phyloP scores from a whole-genome alignment of 2,113 vertebrate species.

The Glaucidium brasilianum region DNA sequence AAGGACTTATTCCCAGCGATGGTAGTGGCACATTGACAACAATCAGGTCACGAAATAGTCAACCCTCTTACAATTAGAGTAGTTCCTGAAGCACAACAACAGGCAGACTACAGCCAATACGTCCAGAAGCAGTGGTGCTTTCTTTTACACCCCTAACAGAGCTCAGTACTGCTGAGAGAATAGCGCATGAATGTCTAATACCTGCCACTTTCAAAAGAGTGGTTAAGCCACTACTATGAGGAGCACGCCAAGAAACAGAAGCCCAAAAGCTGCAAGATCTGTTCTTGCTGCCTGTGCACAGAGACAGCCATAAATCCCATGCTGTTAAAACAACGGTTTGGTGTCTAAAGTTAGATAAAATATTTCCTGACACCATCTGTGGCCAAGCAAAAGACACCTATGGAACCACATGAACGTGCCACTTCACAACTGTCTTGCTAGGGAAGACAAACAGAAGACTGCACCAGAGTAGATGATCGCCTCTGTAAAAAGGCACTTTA shows the following conservation, averaged over 20 bases:
- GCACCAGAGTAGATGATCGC: fast-evolving
- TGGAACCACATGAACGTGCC: fast-evolving
- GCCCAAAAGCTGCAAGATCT: background rate
- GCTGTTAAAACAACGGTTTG: background rate
- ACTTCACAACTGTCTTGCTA: background rate
- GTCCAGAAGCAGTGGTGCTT: background rate
- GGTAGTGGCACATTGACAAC: background rate
- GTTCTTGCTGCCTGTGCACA: background rate
- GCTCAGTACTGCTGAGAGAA: background rate
- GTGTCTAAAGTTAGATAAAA: background rate
- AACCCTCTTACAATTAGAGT: background rate
- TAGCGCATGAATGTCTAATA: background rate
- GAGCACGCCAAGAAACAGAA: background rate
- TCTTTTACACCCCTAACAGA: background rate
- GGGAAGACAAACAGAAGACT: background rate
- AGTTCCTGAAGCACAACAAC: background rate
- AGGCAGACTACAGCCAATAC: background rate
- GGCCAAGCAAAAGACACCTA: background rate
- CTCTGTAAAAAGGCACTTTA: background rate
- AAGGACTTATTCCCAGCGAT: background rate
- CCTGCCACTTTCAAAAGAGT: background rate
- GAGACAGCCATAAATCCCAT: background rate
- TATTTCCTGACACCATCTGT: background rate
- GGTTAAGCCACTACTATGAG: background rate
- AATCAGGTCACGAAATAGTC: background rate